Base-by-base conservation (phyloP, 2,113 vertebrate genomes). In the Tamias sibiricus region DNA sequence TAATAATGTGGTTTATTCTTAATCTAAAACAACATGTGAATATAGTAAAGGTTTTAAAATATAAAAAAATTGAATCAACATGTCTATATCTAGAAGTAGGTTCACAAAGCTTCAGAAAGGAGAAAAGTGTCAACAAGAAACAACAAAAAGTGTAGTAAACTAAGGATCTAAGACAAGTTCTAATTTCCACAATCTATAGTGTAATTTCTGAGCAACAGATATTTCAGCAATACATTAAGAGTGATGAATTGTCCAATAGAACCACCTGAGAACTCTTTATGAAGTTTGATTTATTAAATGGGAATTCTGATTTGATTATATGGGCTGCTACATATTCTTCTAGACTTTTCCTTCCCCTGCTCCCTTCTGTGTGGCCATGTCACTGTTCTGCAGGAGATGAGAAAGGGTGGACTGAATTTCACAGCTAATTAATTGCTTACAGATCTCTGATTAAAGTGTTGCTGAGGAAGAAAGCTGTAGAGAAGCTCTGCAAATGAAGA, bases 1-100 rank as follows among this genome's bases (percentile, higher is more conserved):
- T 35, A 72, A 86, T 66, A 77, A 92, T 79, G 16, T 79, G 24
- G 24, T 71, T 91, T 94, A 32, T 87, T 93, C 49, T 62, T 37
- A 80, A 75, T 86, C 24, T 28, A 77, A 87, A 84, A 57, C n/a
- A 92, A 42, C 12, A 49, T 40, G 10, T 76, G 11, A 17, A n/a
- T 22, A n/a, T 90, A 81, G 35, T 6, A 74, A 26, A 91, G 11
- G 1, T 76, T 87, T 96, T 89, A 62, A 72, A 86, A 88, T 30
- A 59, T 10, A 62, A 62, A 64, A 84, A 76, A 40, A 14, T 87
- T 82, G 40, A 44, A 8, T n/a, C 49, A 47, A 62, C 2, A 95
- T 88, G n/a, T 88, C 13, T 80, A 26, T n/a, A 92, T 30, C 44
- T 89, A 80, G 32, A 83, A 44, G 40, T 28, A 92, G 42, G 17